These are phyloP conservation scores for Cryptosula pallasiana DNA, from an alignment of 2,888 invertebrate genomes.

Conservation along the genomic window DNA sequence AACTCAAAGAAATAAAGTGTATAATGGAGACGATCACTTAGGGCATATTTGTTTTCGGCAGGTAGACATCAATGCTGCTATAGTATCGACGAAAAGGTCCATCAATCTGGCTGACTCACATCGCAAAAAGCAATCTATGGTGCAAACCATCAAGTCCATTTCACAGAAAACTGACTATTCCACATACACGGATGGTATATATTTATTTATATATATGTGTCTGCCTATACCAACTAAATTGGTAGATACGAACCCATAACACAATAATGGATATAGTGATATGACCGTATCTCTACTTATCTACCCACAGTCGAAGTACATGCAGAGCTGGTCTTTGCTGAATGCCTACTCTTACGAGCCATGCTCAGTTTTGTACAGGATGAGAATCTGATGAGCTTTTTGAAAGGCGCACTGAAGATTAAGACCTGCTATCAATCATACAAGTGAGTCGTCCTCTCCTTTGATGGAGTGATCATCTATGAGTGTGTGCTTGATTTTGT, in stretches of 20 bases:
- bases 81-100: conserved; percentile 70
- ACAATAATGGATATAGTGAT: too few relatives aligned
- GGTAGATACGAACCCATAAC: too few relatives aligned
- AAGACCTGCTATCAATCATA: conserved; percentile 83
- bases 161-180: conserved; percentile 72
- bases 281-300: too few relatives aligned
- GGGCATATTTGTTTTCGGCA: too few relatives aligned
- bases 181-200: conserved; percentile 65
- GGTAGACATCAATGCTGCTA: conserved; percentile 68
- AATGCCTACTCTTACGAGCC: conserved; percentile 79
- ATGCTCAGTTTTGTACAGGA: conserved; percentile 89
- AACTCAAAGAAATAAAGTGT: too few relatives aligned
- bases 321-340: conserved; percentile 91
- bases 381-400: conserved; percentile 84
- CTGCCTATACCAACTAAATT: too few relatives aligned
- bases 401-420: conserved; percentile 88
- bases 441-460: conserved; percentile 64
- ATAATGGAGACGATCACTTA: too few relatives aligned
- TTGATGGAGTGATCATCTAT: too few relatives aligned
- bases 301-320: conserved; percentile 71
- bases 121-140: conserved; percentile 60
- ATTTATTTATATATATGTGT: too few relatives aligned
- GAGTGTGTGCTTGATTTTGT: too few relatives aligned
- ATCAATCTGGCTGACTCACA: conserved; percentile 71
- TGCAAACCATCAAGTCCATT: conserved; percentile 77